A percentile compares a stretch with the other conserved stretches of the same genome.
Evolutionary conservation across 2,888 invertebrate genomes (phyloP).

Genomic region (Caenorhabditis sp.): DNA sequence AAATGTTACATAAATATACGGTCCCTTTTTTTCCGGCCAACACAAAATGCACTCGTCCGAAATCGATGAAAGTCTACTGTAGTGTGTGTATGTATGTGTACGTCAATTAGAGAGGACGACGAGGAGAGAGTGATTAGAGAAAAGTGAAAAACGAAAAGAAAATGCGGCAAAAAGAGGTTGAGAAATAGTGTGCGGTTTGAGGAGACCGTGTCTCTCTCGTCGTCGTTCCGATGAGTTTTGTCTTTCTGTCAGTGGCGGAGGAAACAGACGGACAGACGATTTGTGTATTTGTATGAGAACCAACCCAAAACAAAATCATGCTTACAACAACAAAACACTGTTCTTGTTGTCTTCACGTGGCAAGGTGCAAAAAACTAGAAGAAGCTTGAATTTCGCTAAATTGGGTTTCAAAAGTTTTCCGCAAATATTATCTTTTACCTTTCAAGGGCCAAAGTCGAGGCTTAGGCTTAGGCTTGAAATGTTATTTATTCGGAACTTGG

Average conservation of each 20-base stretch:
- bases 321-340: too few species aligned
- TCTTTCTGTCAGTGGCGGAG: background rate
- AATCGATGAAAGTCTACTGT: slow-evolving; percentile 1
- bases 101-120: slow-evolving; percentile 3
- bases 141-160: background rate
- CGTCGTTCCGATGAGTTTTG: background rate
- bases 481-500: too few species aligned
- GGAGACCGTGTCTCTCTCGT: background rate
- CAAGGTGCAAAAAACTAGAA: too few species aligned
- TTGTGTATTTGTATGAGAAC: too few species aligned
- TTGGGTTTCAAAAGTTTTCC: too few species aligned
- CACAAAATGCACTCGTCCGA: background rate
- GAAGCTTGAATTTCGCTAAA: too few species aligned
- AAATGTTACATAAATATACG: background rate
- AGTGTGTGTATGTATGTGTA: background rate
- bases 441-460: too few species aligned
- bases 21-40: background rate
- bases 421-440: too few species aligned
- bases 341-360: too few species aligned
- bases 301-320: too few species aligned
- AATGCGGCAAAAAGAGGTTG: background rate
- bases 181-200: background rate
- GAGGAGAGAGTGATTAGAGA: slow-evolving; percentile 2
- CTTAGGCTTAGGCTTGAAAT: too few species aligned
- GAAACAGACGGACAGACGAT: background rate